Percentiles rank a stretch among this genome's conserved stretches.
phyloP scores from a whole-genome alignment of 2,113 vertebrate genomes.

The Pyxicephalus adspersus region DNA sequence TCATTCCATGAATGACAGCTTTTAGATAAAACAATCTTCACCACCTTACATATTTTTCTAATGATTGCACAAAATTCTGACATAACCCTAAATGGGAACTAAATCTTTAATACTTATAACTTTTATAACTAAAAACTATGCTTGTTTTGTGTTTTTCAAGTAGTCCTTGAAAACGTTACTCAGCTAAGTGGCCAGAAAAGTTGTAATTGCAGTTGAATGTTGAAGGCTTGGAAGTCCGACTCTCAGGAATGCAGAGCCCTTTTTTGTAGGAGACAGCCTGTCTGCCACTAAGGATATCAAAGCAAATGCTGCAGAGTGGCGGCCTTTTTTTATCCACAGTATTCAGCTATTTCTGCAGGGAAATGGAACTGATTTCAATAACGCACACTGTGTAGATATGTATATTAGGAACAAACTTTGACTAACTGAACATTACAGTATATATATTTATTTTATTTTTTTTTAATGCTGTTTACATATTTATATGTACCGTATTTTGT shows the following conservation, averaged over 20 bases:
- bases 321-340: conserved; percentile 9
- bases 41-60: too few relatives aligned
- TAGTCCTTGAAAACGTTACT: background rate
- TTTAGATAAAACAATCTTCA: too few relatives aligned
- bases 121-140: background rate
- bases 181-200: conserved; percentile 19
- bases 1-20: too few relatives aligned
- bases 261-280: conserved; percentile 29
- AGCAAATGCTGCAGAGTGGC: conserved; percentile 15
- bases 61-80: too few relatives aligned
- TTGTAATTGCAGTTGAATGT: conserved; percentile 35
- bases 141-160: background rate
- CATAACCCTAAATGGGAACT: background rate
- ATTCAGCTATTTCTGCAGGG: conserved; percentile 17
- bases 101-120: background rate
- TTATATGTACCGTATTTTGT: too few relatives aligned
- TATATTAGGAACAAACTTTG: background rate
- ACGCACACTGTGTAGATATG: conserved; percentile 25
- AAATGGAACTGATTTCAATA: conserved; percentile 35
- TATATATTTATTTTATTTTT: background rate
- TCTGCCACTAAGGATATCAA: conserved; percentile 43
- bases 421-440: conserved; percentile 6
- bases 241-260: conserved; percentile 21
- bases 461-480: too few relatives aligned
- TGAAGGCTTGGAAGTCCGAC: conserved; percentile 31